A percentile compares a stretch with the other conserved stretches of the same genome.
Evolutionary conservation across 2,888 invertebrate species (phyloP).

Genomic region (Pharmacophagus antenor): DNA sequence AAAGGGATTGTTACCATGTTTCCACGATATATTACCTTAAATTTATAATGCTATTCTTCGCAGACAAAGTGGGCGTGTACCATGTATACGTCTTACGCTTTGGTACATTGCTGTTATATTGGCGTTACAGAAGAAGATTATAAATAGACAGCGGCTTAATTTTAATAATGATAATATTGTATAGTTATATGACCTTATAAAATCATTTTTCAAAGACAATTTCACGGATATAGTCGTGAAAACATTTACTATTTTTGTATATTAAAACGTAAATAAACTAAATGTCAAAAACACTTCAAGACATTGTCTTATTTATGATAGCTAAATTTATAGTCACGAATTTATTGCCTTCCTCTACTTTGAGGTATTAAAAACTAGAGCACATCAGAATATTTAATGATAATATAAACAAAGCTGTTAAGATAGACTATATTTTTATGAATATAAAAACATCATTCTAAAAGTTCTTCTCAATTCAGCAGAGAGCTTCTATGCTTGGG

Average conservation of each 20-base stretch:
- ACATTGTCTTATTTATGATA: too few relatives aligned
- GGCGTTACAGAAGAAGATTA: not conserved
- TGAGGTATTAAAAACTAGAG: too few relatives aligned
- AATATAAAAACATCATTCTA: not conserved
- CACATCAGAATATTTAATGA: too few relatives aligned
- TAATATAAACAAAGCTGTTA: not conserved
- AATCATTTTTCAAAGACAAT: not conserved
- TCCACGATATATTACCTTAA: conserved; percentile 26
- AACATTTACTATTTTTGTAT: too few relatives aligned
- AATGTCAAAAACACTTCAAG: too few relatives aligned
- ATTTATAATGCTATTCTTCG: conserved; percentile 23
- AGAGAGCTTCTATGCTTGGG: not conserved
- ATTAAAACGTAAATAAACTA: too few relatives aligned
- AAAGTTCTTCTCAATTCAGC: not conserved
- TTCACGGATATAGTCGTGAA: too few relatives aligned
- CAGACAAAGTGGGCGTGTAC: conserved; percentile 17
- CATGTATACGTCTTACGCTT: conserved; percentile 18
- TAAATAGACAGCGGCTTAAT: not conserved
- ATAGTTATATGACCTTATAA: not conserved
- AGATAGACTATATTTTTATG: not conserved
- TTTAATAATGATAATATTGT: not conserved
- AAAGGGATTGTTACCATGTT: conserved; percentile 23
- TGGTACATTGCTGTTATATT: not conserved
- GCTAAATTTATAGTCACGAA: too few relatives aligned
- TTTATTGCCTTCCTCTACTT: too few relatives aligned